Base-by-base conservation (phyloP, 64 coral and sea anemone genomes). In the Trachythela sp. region DNA sequence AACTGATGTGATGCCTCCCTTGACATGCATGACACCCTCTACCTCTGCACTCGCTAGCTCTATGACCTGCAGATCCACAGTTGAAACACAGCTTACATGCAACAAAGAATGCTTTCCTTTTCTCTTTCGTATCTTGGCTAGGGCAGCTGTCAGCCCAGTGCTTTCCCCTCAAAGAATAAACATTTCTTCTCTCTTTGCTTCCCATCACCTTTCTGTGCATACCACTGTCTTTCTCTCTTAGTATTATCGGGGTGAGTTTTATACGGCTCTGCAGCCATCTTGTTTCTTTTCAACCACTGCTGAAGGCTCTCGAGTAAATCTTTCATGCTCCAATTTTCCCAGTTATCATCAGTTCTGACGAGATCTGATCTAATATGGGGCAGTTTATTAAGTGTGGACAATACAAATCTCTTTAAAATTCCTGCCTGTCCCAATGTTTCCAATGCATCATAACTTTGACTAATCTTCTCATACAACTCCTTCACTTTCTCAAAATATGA, bases 21-120 rank as follows among this genome's bases (percentile, higher is more conserved):
- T 89, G 26, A 77, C 87, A 89, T 26, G 72, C 30, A 4, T 42
- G 24, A 31, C 59, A 68, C 2, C 59, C 59, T 68, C 6, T 8
- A 31, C 59, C 15, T 6, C 18, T 6, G 59, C 59, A 68, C 15
- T 68, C 15, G 15, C 18, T 22, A 6, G 20, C 59, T n/a, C 59
- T 22, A 31, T 68, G 59, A 2, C 59, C 59, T 6, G 5, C 3
- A 2, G 4, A 5, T 2, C 59, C 59, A 68, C 59, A 68, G 59
- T 92, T 95, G 56, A 83, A 92, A 34, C 85, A 92, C 38, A 94
- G 86, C 43, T 50, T 40, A 48, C 87, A 86, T 27, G 9, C 26
- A 77, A 77, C 24, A 15, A 32, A 77, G 17, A 77, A 35, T 18
- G 7, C 30, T n/a, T 77, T 77, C 8, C 71, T 33, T 36, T n/a